Evolutionary conservation across 2,797 vertebrate genomes (phyloP).

Genomic region (Ctenochaetus hawaiiensis): DNA sequence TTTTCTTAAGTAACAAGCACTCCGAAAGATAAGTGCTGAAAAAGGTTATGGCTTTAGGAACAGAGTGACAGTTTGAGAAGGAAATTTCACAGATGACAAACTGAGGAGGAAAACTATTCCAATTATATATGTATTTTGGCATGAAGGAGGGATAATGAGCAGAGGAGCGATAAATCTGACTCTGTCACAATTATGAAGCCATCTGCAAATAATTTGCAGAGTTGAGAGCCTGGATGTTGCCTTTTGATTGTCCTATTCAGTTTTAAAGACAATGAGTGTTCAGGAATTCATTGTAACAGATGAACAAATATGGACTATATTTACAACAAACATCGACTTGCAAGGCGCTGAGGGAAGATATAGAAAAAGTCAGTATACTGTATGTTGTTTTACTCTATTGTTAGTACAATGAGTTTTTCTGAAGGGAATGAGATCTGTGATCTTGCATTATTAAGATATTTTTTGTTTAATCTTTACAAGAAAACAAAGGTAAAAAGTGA

Average conservation of each 20-base stretch:
- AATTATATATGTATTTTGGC: constrained; percentile 45
- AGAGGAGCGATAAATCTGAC: constrained; percentile 44
- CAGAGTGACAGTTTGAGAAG: constrained; percentile 19
- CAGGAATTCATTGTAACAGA: background rate
- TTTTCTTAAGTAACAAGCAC: background rate
- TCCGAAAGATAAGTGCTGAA: constrained; percentile 17
- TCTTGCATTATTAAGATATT: background rate
- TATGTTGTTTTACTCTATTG: background rate
- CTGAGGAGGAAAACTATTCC: constrained; percentile 30
- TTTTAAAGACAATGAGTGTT: background rate
- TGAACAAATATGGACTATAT: background rate
- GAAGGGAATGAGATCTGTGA: background rate
- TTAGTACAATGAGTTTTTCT: background rate
- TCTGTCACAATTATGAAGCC: constrained; percentile 28
- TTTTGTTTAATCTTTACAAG: background rate
- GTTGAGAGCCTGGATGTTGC: constrained; percentile 28
- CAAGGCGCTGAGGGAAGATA: constrained; percentile 4
- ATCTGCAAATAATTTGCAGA: constrained; percentile 29
- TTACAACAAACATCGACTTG: background rate
- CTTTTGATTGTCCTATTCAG: background rate
- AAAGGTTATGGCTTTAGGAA: constrained; percentile 9
- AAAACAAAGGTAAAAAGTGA: background rate
- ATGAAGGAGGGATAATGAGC: constrained; percentile 40
- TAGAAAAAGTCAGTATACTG: background rate
- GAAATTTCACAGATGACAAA: constrained; percentile 45